A percentile compares a stretch with the other conserved stretches of the same genome.
phyloP scores from a whole-genome alignment of 2,797 vertebrate genomes.

The Eospalax fontanierii region DNA sequence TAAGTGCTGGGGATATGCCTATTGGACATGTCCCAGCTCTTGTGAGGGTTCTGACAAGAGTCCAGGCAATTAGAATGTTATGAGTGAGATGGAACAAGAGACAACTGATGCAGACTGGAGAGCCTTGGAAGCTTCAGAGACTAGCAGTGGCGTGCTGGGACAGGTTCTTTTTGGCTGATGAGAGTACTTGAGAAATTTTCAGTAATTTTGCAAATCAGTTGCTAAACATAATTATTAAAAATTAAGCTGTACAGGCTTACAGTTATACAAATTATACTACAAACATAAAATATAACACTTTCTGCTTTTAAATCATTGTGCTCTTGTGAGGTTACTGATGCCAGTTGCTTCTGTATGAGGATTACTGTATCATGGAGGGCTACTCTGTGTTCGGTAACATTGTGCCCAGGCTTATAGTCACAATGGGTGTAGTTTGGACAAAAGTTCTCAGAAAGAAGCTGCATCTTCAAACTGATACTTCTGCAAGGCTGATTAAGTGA shows the following conservation, averaged over 20 bases:
- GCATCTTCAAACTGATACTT: too few species aligned
- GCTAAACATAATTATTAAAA: conserved; percentile 9
- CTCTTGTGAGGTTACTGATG: neutral
- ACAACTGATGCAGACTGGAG: neutral
- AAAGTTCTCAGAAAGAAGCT: too few species aligned
- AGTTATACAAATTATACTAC: neutral
- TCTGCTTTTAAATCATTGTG: neutral
- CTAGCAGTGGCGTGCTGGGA: too few species aligned
- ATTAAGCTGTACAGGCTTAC: neutral
- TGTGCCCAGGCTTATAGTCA: neutral
- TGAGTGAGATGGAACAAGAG: neutral
- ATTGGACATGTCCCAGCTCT: neutral
- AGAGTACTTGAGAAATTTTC: neutral
- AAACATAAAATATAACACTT: neutral
- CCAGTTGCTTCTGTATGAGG: neutral
- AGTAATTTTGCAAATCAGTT: conserved; percentile 17
- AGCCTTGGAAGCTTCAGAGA: neutral
- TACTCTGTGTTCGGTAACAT: neutral
- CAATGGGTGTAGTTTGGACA: too few species aligned
- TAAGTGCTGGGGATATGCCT: neutral
- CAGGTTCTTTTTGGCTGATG: neutral
- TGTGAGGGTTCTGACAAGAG: neutral
- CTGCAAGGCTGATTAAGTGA: too few species aligned
- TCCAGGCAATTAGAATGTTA: neutral
- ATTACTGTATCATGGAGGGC: neutral